Evolutionary conservation across 2,888 invertebrate genomes (phyloP).

Genomic region (Margaritifera margaritifera): DNA sequence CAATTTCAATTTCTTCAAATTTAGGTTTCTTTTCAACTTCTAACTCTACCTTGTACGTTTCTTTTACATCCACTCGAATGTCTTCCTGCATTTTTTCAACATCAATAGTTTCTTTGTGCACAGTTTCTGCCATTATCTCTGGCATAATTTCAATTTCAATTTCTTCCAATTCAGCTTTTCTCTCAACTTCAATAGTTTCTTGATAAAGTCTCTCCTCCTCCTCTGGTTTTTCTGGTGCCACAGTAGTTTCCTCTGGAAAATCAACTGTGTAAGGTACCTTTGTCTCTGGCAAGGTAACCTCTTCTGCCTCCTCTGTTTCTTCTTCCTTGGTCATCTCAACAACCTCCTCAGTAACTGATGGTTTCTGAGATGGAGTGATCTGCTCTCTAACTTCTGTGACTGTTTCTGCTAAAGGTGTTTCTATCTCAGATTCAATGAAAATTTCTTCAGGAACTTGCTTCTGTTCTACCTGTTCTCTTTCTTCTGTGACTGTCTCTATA

Average conservation of each 20-base stretch:
- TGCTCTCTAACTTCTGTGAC: too few species aligned
- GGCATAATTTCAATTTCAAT: too few species aligned
- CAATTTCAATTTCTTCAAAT: too few species aligned
- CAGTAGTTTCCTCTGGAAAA: constrained; percentile 13
- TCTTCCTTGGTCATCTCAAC: constrained; percentile 3
- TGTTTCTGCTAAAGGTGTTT: not conserved
- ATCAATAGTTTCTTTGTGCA: too few species aligned
- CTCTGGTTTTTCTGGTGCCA: constrained; percentile 1
- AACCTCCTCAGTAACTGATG: not conserved
- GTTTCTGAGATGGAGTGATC: not conserved
- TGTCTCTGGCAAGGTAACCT: constrained; percentile 8
- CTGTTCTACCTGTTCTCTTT: too few species aligned
- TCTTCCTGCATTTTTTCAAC: too few species aligned
- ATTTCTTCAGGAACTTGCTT: too few species aligned
- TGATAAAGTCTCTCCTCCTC: not conserved
- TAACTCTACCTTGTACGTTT: not conserved
- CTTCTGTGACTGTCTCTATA: too few species aligned
- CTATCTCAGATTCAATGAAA: too few species aligned
- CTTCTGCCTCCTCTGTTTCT: constrained; percentile 4
- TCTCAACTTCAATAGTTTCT: constrained; percentile 10
- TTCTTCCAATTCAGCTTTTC: too few species aligned
- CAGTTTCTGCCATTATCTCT: too few species aligned
- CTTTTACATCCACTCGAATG: too few species aligned
- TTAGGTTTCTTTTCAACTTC: not conserved
- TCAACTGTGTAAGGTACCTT: constrained; percentile 4